phyloP scores from a whole-genome alignment of 2,888 invertebrate genomes.

The Drosophila emarginata region DNA sequence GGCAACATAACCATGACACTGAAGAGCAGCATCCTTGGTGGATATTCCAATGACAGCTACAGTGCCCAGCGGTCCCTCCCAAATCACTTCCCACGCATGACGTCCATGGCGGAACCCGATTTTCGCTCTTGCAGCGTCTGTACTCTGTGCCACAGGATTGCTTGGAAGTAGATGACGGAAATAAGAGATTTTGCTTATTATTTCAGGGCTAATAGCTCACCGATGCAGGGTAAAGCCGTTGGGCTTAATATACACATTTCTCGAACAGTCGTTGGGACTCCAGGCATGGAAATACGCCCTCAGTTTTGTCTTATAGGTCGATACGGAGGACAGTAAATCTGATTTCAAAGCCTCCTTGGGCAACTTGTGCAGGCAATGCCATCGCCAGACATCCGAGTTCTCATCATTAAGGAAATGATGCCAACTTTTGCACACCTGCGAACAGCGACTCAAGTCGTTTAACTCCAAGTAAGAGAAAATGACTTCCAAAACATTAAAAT shows the following conservation, averaged over 20 bases:
- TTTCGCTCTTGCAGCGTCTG: constrained; percentile 96
- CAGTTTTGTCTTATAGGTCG: constrained; percentile 96
- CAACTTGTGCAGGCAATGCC: constrained; percentile 92
- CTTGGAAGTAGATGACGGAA: constrained; percentile 82
- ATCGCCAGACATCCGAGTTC: constrained; percentile 97
- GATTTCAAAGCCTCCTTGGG: constrained; percentile 92
- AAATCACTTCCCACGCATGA: constrained; percentile 98
- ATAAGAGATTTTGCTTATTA: neutral
- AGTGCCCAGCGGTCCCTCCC: constrained; percentile 99
- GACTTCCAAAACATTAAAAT: constrained; percentile 92
- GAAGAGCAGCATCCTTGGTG: constrained; percentile 95
- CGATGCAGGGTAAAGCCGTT: constrained; percentile 98
- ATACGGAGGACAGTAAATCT: constrained; percentile 93
- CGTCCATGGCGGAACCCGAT: constrained; percentile 95
- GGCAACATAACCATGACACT: constrained; percentile 97
- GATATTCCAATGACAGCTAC: constrained; percentile 98
- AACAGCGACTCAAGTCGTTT: constrained; percentile 93
- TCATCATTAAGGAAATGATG: constrained; percentile 94
- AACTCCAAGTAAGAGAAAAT: constrained; percentile 96
- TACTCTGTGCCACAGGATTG: constrained; percentile 99
- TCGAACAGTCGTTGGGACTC: constrained; percentile 98
- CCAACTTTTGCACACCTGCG: constrained; percentile 97
- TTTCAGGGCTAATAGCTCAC: constrained; percentile 77
- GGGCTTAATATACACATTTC: constrained; percentile 97
- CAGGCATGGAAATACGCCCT: constrained; percentile 97